These are phyloP conservation scores for Euclidia mi DNA, from an alignment of 2,888 invertebrate genomes.

Conservation along the genomic window DNA sequence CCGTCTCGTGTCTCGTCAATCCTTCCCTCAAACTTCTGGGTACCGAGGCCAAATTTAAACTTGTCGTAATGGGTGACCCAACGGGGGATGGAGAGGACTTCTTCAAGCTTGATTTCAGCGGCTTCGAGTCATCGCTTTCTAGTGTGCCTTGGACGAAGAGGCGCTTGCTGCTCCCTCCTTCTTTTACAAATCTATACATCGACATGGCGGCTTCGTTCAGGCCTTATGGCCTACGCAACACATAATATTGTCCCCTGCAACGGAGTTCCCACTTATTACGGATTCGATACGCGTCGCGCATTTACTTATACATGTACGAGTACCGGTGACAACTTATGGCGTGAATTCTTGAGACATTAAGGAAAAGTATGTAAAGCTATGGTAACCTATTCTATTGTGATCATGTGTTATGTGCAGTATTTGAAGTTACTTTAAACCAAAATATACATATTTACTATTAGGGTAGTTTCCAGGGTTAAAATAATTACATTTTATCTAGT, in stretches of 20 bases:
- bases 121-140: constrained; percentile 90
- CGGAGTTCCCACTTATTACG: constrained; percentile 69
- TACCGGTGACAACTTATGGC: constrained; percentile 62
- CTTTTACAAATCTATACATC: constrained; percentile 95
- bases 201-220: constrained; percentile 86
- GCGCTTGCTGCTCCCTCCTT: constrained; percentile 90
- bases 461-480: too few species aligned
- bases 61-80: constrained; percentile 91
- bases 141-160: constrained; percentile 94
- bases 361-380: constrained; percentile 49
- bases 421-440: background rate
- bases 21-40: constrained; percentile 88
- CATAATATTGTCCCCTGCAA: constrained; percentile 80
- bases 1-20: constrained; percentile 86
- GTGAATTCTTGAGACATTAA: constrained; percentile 53
- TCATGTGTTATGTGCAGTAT: constrained; percentile 21
- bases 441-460: background rate
- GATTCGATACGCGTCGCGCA: constrained; percentile 79
- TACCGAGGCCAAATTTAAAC: constrained; percentile 89
- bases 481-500: too few species aligned
- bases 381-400: constrained; percentile 42
- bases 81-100: constrained; percentile 84
- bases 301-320: constrained; percentile 51
- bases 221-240: constrained; percentile 73
- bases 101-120: constrained; percentile 87